Evolutionary conservation across 2,113 vertebrate genomes (phyloP).

Genomic region (Leuciscus idus): DNA sequence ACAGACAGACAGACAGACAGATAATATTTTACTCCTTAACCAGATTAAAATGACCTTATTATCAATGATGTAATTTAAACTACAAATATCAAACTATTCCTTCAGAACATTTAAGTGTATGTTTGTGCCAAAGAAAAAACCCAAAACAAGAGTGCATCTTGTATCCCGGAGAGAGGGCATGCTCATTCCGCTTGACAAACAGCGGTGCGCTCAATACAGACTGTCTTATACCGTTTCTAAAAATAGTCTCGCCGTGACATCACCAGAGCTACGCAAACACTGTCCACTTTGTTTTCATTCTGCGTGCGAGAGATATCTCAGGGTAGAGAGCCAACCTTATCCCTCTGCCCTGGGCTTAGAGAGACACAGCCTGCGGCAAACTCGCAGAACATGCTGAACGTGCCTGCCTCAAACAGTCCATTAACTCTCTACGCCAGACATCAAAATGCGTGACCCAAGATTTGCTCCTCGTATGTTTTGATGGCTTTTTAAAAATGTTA

Average conservation of each 20-base stretch:
- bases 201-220: not conserved
- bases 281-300: constrained; percentile 55
- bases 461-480: not conserved
- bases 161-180: not conserved
- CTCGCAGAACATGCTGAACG: constrained; percentile 24
- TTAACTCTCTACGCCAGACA: not conserved
- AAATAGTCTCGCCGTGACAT: constrained; percentile 72
- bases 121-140: not conserved
- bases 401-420: not conserved
- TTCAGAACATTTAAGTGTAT: not conserved
- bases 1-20: too few species aligned
- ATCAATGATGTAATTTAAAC: not conserved
- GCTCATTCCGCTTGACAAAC: constrained; percentile 29
- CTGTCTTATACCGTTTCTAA: constrained; percentile 65
- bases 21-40: not conserved
- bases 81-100: not conserved
- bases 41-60: not conserved
- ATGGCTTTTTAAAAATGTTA: not conserved
- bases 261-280: constrained; percentile 65
- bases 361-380: constrained; percentile 32
- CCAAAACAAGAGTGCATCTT: constrained; percentile 6
- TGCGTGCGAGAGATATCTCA: constrained; percentile 53
- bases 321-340: constrained; percentile 46
- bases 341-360: constrained; percentile 34
- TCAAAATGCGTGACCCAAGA: not conserved